Conservation (phyloP, 2,113 vertebrate genomes). For the Pardalotus punctatus region DNA sequence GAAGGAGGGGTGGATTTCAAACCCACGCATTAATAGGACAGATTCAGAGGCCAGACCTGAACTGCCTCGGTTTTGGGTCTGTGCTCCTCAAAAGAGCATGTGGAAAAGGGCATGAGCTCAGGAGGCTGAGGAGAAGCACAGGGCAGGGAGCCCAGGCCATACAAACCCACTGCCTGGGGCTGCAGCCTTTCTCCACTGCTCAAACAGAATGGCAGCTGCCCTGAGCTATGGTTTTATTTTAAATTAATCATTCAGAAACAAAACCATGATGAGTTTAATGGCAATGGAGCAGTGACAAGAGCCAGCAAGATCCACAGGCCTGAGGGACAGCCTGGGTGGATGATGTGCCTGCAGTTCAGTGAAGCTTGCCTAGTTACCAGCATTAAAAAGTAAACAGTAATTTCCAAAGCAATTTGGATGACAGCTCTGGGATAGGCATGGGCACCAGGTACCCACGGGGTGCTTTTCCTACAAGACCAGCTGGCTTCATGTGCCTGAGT, state of each 20-base stretch:
- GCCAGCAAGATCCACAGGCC: rapidly evolving
- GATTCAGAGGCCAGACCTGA: neutral
- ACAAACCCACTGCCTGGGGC: neutral
- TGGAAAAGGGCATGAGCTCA: neutral
- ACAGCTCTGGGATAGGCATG: rapidly evolving
- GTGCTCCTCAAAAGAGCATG: neutral
- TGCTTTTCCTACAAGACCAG: neutral
- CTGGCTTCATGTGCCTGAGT: neutral
- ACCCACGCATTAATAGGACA: neutral
- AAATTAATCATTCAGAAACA: neutral
- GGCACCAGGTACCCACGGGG: neutral
- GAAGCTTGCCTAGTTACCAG: neutral
- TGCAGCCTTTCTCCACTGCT: neutral
- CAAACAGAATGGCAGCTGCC: neutral
- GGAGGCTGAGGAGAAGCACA: neutral
- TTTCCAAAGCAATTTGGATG: neutral
- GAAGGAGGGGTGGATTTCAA: neutral
- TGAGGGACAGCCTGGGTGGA: neutral
- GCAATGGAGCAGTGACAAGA: neutral
- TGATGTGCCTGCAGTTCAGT: neutral
- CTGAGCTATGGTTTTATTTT: neutral
- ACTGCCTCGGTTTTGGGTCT: neutral
- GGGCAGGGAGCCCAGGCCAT: neutral
- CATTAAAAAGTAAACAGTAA: neutral
- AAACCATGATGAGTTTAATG: neutral